Conservation (phyloP, 2,113 vertebrate species). For the Dromas ardeola region DNA sequence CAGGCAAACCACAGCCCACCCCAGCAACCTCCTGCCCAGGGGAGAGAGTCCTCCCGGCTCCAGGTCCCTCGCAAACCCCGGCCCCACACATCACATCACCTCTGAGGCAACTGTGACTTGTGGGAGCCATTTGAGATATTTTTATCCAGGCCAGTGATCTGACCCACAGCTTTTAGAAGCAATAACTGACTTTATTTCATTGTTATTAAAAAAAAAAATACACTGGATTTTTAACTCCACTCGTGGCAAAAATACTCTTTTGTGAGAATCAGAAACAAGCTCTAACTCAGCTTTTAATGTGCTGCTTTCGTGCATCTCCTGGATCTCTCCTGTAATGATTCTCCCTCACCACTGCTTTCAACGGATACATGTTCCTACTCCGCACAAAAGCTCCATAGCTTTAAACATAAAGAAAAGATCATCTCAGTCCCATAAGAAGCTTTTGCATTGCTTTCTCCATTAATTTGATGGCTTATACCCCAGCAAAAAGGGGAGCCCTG, state of each 20-base stretch:
- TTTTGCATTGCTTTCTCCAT: background rate
- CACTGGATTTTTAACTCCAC: background rate
- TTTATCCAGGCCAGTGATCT: background rate
- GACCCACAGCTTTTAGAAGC: background rate
- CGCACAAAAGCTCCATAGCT: background rate
- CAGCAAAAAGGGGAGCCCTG: background rate
- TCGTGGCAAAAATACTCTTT: background rate
- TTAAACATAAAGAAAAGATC: background rate
- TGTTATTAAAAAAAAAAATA: background rate
- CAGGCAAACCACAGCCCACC: background rate
- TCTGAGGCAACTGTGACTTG: background rate
- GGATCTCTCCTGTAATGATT: background rate
- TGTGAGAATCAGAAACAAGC: background rate
- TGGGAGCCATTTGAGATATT: background rate
- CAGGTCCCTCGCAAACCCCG: no score
- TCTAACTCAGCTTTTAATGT: background rate
- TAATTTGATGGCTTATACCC: background rate
- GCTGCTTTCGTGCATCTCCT: background rate
- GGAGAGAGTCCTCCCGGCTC: background rate
- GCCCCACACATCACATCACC: background rate
- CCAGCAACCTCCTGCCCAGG: rapidly evolving
- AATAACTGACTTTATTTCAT: background rate
- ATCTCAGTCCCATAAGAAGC: background rate
- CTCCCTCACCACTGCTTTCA: background rate
- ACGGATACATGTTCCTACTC: background rate